Evolutionary conservation across 2,888 invertebrate genomes (phyloP), one percentile per base, ranked within the genome.

Genomic region (Yponomeuta sedellus): DNA sequence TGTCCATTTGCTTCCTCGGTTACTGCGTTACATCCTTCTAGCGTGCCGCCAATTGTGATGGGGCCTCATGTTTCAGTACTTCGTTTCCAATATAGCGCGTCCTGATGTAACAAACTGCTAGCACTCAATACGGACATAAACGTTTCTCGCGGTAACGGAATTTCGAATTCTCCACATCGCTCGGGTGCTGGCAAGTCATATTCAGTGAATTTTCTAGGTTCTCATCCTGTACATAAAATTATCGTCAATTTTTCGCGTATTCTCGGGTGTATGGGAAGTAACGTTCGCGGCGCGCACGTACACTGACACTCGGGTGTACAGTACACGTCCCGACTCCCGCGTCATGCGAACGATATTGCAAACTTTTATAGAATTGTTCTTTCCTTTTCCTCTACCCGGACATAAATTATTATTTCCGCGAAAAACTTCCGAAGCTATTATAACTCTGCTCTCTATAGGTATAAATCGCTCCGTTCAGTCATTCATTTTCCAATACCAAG

Each of bases 71-170:
- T 52, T 52, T 5, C 44, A 52, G 44, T 76, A 79, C 76, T 79
- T 79, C 77, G 76, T 76, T 81, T 82, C 78, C 82, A 82, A 84
- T 84, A 83, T 79, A 77, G 78, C 78, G 75, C 75, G 11, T 22
- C 71, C 74, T 72, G 73, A 73, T 72, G 78, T 83, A 81, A 83
- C 79, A 81, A 83, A 86, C 79, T 79, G 75, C 74, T 78, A 76
- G 75, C 75, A 78, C 76, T 77, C 75, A 77, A 77, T 79, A 75
- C 71, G 72, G 75, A 76, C 73, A 73, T 74, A 79, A 77, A 81
- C 79, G 44, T 52, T 52, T 52, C 77, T 78, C 74, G 75, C 71
- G 73, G 70, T 75, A 78, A 75, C 69, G 16, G 64, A 28, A 62
- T 57, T 64, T 64, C 25, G 57, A 28, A 56, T 64, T 64, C 57